phyloP scores from a whole-genome alignment of 2,113 vertebrate species.

The Protomyctophum bolini region DNA sequence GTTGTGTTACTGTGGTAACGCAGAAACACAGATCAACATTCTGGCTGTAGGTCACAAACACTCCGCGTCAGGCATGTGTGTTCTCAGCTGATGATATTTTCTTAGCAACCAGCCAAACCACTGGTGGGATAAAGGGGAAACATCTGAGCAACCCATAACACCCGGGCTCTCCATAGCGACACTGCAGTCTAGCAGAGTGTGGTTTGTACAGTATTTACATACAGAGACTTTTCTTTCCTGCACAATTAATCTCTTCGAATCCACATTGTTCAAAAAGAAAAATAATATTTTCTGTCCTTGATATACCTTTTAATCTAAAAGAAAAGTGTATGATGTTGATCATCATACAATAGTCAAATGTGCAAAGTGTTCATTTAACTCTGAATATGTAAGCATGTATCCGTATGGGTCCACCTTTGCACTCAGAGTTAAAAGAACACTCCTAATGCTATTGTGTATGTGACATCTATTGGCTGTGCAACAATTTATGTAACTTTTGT shows the following conservation, averaged over 20 bases:
- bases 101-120: background rate
- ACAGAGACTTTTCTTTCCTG: slow-evolving; percentile 21
- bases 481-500: background rate
- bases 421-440: too few relatives aligned
- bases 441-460: too few relatives aligned
- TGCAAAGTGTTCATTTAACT: too few relatives aligned
- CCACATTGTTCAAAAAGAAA: background rate
- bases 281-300: slow-evolving; percentile 5
- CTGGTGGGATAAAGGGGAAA: background rate
- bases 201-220: slow-evolving; percentile 57
- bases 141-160: background rate
- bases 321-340: background rate
- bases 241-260: slow-evolving; percentile 3
- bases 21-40: background rate
- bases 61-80: background rate
- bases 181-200: slow-evolving; percentile 15
- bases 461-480: background rate
- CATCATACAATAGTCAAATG: background rate
- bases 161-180: background rate
- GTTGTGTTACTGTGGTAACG: background rate
- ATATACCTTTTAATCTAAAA: slow-evolving; percentile 21
- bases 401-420: too few relatives aligned
- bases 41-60: slow-evolving; percentile 4
- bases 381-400: too few relatives aligned
- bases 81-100: background rate